phyloP scores from a whole-genome alignment of 2,888 invertebrate genomes.

The Lutraria lutraria region DNA sequence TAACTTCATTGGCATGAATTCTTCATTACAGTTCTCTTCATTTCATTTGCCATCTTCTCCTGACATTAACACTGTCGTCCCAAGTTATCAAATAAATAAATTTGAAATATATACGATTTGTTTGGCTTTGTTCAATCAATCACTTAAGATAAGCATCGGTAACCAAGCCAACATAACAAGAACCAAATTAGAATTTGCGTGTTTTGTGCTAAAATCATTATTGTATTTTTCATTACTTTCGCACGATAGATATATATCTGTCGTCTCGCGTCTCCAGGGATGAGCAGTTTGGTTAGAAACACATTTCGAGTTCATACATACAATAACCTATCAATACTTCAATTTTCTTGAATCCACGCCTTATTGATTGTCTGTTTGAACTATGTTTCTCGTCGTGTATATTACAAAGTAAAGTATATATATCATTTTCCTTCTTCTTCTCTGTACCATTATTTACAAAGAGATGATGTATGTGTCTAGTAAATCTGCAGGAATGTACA shows the following conservation, averaged over 20 bases:
- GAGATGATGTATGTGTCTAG: neutral
- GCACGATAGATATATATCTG: neutral
- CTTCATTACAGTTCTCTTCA: neutral
- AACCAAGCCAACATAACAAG: neutral
- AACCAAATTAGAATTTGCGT: neutral
- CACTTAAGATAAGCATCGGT: neutral
- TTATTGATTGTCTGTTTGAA: neutral
- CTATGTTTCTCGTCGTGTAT: neutral
- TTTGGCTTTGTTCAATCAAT: slow-evolving; percentile 11
- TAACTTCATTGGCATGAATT: slow-evolving; percentile 17
- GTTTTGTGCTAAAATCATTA: neutral
- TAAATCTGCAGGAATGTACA: neutral
- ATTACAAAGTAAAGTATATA: neutral
- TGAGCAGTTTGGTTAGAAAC: neutral
- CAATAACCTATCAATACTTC: slow-evolving; percentile 7
- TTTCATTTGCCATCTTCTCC: neutral
- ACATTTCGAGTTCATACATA: neutral
- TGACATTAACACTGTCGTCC: neutral
- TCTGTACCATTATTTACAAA: neutral
- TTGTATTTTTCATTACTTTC: slow-evolving; percentile 10
- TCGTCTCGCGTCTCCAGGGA: neutral
- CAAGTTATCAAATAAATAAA: neutral
- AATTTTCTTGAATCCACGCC: neutral
- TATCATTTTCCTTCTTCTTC: neutral
- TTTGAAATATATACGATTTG: slow-evolving; percentile 15